Conservation (phyloP, 2,797 vertebrate species). For the Phataginus tetradactyla region DNA sequence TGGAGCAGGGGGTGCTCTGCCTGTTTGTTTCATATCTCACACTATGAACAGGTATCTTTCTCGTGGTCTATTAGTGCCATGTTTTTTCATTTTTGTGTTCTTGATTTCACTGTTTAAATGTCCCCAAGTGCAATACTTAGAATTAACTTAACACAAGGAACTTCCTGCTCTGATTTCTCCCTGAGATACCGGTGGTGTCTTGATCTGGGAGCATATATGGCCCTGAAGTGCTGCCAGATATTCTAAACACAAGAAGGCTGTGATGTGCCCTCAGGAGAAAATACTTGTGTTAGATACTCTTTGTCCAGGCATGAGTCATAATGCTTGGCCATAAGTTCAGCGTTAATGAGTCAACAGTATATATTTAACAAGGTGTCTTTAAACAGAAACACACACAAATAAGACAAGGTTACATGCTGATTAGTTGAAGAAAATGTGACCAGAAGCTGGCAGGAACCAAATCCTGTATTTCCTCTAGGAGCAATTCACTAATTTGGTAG, state of each 20-base stretch:
- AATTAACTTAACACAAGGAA: too few species aligned
- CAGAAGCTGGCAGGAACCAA: neutral
- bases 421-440: neutral
- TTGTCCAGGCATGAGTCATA: neutral
- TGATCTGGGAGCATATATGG: too few species aligned
- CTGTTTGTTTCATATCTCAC: neutral
- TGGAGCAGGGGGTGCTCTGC: neutral
- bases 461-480: neutral
- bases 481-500: fast-evolving
- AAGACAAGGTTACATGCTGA: neutral
- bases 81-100: neutral
- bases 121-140: neutral
- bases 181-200: too few species aligned
- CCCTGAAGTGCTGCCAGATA: neutral
- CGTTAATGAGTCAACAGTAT: neutral
- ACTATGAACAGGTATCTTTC: neutral
- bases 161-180: too few species aligned
- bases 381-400: neutral
- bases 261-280: neutral
- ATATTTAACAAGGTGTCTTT: neutral
- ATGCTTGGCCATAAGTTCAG: neutral
- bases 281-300: neutral
- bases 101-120: neutral
- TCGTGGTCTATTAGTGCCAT: fast-evolving
- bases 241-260: neutral